Evolutionary conservation across 2,888 invertebrate species (phyloP).

Genomic region (Leptothorax acervorum): DNA sequence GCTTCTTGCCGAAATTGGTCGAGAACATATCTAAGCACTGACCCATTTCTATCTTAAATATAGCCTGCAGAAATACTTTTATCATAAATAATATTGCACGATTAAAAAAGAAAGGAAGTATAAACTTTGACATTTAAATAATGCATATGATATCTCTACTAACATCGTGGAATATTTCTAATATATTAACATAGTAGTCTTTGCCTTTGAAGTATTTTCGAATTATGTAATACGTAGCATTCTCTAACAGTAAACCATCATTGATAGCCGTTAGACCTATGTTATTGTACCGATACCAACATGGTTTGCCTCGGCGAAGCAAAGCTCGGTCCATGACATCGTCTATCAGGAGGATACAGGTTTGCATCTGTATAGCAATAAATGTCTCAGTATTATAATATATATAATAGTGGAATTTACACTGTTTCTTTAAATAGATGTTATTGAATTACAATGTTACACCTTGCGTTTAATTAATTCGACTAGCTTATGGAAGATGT

Average conservation of each 20-base stretch:
- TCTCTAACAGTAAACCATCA: slow-evolving; percentile 93
- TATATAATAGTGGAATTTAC: too few relatives aligned
- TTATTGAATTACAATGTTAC: neutral
- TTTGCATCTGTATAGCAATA: slow-evolving; percentile 90
- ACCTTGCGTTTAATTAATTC: neutral
- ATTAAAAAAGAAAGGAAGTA: slow-evolving; percentile 76
- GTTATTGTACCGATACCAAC: slow-evolving; percentile 93
- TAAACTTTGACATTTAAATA: neutral
- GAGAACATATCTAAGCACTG: slow-evolving; percentile 93
- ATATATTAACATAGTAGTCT: slow-evolving; percentile 91
- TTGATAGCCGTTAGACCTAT: slow-evolving; percentile 93
- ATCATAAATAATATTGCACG: slow-evolving; percentile 3
- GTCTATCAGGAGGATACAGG: slow-evolving; percentile 94
- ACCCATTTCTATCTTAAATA: slow-evolving; percentile 92
- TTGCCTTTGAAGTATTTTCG: slow-evolving; percentile 90
- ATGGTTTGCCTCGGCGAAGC: too few relatives aligned
- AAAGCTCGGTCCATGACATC: slow-evolving; percentile 86
- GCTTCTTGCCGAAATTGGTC: slow-evolving; percentile 88
- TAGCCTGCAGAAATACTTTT: slow-evolving; percentile 80
- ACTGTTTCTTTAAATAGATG: neutral
- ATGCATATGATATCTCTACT: slow-evolving; percentile 66
- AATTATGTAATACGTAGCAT: slow-evolving; percentile 93
- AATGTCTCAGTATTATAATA: too few relatives aligned
- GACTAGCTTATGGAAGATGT: neutral
- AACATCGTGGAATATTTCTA: slow-evolving; percentile 95